Base-by-base conservation (phyloP, 1,140 invertebrate genomes). In the Andricus grossulariae region DNA sequence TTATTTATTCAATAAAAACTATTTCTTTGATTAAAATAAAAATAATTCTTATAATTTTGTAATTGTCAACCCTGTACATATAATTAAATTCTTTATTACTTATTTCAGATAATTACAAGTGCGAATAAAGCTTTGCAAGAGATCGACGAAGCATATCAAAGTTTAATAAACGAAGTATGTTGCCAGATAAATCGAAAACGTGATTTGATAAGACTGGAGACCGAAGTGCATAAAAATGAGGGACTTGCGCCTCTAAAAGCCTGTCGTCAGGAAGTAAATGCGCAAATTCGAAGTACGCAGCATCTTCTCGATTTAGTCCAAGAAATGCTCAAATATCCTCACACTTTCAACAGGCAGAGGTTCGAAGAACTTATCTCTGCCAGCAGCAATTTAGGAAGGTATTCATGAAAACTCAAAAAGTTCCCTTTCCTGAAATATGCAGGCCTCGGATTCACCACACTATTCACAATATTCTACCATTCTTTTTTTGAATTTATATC, bases 221-320 rank as follows among this genome's bases (percentile, higher is more conserved):
- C 83, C 15, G 75, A 85, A 25, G 80, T 86, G 71, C 75, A 81
- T 74, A 84, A 82, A 71, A 74, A 76, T 50, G 85, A 86, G 66
- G 80, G 77, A 70, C 57, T 86, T 7, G 77, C 75, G 49, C 85
- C 85, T n/a, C 71, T 86, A 19, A 82, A 66, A 76, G 84, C 81
- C 21, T 86, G 85, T 60, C 82, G 84, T 54, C 81, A 75, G 52
- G 82, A 86, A 52, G 79, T 86, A 6, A 78, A 86, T 11, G 75
- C 74, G 10, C 79, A 83, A 54, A 75, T 86, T 72, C 75, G 19
- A 74, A 83, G 76, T 70, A 84, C 76, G 16, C 81, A 52, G 18
- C 78, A 75, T 18, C 73, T 79, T 1, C 78, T 82, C 19, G 71
- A 60, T 18, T 60, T 75, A 52, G 82, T 82, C 70, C 71, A 82